Percentiles rank a stretch among this genome's conserved stretches.
phyloP scores from a whole-genome alignment of 2,113 vertebrate species.

The Hippolais icterina region DNA sequence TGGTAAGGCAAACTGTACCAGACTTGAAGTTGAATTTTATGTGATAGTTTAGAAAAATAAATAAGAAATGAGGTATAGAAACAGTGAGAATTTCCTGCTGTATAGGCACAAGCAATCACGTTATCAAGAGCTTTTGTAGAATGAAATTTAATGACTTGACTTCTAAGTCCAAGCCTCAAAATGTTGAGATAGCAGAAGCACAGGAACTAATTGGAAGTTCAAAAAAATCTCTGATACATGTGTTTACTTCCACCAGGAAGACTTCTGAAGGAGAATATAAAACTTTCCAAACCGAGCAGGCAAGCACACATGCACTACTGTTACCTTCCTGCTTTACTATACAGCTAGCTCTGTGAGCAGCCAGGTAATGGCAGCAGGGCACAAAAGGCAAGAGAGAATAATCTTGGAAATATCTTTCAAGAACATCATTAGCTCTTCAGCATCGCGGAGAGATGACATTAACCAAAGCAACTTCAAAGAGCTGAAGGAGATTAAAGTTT shows the following conservation, averaged over 20 bases:
- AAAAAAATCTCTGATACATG: not conserved
- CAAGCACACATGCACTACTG: not conserved
- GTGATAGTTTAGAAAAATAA: not conserved
- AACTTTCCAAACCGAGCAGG: not conserved
- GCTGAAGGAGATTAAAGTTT: constrained; percentile 17
- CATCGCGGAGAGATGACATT: not conserved
- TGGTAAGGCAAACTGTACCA: not conserved
- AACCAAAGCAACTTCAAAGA: constrained; percentile 32
- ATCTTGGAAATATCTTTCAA: not conserved
- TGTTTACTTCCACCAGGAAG: not conserved
- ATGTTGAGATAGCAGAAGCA: not conserved
- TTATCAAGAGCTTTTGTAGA: not conserved
- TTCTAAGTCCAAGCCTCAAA: not conserved
- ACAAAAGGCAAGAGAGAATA: not conserved
- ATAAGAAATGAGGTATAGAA: not conserved
- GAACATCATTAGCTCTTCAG: not conserved
- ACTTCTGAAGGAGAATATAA: not conserved
- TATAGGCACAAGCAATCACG: accelerated
- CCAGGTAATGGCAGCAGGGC: not conserved
- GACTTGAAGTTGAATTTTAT: not conserved
- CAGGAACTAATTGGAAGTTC: not conserved
- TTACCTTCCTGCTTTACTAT: not conserved
- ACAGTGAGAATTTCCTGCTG: not conserved
- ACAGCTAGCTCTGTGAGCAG: not conserved
- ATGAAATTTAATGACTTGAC: not conserved